Evolutionary conservation across 2,113 vertebrate species (phyloP), one percentile per base, ranked within the genome.

Genomic region (Okapia johnstoni): DNA sequence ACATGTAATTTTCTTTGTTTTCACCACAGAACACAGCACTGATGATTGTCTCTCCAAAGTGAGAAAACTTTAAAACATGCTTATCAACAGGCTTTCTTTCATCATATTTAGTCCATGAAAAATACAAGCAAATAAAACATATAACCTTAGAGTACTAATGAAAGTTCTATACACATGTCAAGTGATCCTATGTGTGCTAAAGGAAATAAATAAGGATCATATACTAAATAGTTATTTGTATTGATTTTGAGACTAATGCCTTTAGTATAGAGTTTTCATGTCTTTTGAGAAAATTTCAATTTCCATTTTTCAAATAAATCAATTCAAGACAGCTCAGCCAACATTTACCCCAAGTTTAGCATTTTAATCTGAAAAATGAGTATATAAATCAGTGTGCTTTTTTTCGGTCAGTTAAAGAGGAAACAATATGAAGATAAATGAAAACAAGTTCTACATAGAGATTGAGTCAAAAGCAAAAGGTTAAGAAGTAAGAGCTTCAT

Each of bases 261-360:
- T 97, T 86, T 95, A 98, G 96, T 40, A 91, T 43, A 77, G 91
- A 97, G 96, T 97, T 84, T 91, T 98, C 50, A 88, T 60, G 54
- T 54, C 80, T 97, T 93, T 77, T 80, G 33, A 93, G 48, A 95
- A 96, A 63, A 3, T 70, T 15, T 89, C 40, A 21, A 77, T 52
- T 86, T 93, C 25, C 33, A 83, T 52, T 61, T 96, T 90, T 87
- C 52, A 14, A 93, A 92, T 46, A 96, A 83, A 89, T 61, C 13
- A 94, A 77, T 88, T 93, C 33, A 87, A 85, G 54, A 92, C 4
- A 93, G 30, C 15, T 85, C 30, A 81, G 66, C 17, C 85, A 95
- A 50, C 33, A 50, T 90, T 83, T 90, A 96, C 89, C 57, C 40
- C 61, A 80, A 83, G 46, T 55, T 66, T 87, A 91, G 16, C 12